Conservation (phyloP, 2,888 invertebrate species). For the Phoenoteleia sp. region DNA sequence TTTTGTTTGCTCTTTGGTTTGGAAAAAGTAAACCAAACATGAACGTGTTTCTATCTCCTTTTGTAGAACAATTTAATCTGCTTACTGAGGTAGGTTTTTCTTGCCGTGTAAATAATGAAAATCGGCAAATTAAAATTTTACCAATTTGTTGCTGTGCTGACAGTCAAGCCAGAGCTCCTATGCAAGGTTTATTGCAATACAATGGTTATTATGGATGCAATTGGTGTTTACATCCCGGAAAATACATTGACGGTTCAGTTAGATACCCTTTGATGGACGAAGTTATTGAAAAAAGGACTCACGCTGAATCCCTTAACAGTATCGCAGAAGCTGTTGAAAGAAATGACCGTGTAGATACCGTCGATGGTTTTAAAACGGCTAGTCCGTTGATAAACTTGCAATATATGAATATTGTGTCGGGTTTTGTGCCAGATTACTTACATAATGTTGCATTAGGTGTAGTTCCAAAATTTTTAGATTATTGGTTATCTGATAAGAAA, state of each 20-base stretch:
- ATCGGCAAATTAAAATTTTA: too few species aligned
- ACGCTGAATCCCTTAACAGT: not conserved
- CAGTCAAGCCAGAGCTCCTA: not conserved
- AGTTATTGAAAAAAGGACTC: not conserved
- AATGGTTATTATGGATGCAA: not conserved
- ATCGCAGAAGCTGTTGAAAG: not conserved
- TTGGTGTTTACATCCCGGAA: not conserved
- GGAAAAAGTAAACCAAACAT: too few species aligned
- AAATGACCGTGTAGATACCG: not conserved
- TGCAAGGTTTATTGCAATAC: not conserved
- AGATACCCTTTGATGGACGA: not conserved
- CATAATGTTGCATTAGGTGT: slow-evolving; percentile 50
- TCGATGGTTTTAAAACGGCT: not conserved
- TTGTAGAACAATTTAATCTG: too few species aligned
- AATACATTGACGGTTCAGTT: not conserved
- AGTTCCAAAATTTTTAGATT: slow-evolving; percentile 36
- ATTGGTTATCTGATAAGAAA: slow-evolving; percentile 39
- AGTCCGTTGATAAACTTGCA: not conserved
- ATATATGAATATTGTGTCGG: not conserved
- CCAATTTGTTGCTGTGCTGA: too few species aligned
- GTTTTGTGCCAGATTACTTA: not conserved
- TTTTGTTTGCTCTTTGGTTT: too few species aligned
- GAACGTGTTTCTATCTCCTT: too few species aligned
- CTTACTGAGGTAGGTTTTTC: too few species aligned
- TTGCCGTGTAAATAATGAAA: too few species aligned